These are phyloP conservation scores for Theropithecus gelada DNA, from an alignment of 2,113 vertebrate species.

Conservation along the genomic window DNA sequence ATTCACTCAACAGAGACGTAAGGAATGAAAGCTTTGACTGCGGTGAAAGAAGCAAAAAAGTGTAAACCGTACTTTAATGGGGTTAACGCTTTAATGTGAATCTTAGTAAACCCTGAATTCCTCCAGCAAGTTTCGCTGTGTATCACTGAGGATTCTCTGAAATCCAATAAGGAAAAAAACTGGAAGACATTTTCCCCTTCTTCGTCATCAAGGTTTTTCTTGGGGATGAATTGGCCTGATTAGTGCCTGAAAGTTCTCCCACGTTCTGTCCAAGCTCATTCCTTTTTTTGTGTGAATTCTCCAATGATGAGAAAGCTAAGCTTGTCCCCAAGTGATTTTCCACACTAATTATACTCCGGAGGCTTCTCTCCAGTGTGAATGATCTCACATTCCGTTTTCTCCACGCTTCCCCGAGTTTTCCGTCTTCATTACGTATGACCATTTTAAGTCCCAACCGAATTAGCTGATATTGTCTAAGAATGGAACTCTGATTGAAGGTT, in stretches of 20 bases:
- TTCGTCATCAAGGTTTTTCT: conserved; percentile 39
- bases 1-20: not conserved
- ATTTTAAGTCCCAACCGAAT: not conserved
- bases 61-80: not conserved
- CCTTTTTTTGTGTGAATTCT: conserved; percentile 5
- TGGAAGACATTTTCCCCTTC: not conserved
- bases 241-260: not conserved
- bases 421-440: not conserved
- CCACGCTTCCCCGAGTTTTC: not conserved
- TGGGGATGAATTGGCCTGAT: conserved; percentile 37
- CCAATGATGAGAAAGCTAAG: not conserved
- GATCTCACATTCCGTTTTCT: not conserved
- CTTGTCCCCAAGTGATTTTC: not conserved
- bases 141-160: not conserved
- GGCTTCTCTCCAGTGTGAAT: not conserved
- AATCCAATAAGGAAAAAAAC: not conserved
- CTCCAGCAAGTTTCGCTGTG: not conserved
- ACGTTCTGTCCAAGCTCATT: not conserved
- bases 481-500: not conserved
- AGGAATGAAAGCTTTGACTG: not conserved
- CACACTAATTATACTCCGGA: not conserved
- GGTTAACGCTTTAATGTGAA: not conserved
- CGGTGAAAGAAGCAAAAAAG: not conserved
- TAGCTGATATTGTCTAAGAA: not conserved
- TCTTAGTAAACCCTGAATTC: not conserved